These are phyloP conservation scores for Lutjanus erythropterus DNA, from an alignment of 2,113 vertebrate genomes.

Conservation along the genomic window DNA sequence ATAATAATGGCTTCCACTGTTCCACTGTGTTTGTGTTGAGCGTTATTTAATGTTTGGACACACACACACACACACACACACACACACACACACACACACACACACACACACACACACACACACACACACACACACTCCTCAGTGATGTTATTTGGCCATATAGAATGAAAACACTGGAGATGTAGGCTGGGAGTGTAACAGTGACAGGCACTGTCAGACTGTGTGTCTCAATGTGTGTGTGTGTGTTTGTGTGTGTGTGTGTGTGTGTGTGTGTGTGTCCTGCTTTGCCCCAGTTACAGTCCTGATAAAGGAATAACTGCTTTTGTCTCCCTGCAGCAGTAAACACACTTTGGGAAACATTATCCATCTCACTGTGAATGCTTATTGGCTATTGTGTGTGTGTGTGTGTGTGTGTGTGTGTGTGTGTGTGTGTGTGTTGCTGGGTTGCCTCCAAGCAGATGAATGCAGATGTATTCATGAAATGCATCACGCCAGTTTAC, in stretches of 20 bases:
- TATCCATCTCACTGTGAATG: conserved; percentile 48
- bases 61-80: conserved; percentile 3
- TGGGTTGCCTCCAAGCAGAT: conserved; percentile 30
- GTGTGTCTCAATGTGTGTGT: background rate
- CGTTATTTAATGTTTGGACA: conserved; percentile 16
- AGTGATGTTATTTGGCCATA: background rate
- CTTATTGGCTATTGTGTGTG: conserved; percentile 24
- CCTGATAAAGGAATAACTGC: conserved; percentile 38
- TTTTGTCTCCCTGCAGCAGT: conserved; percentile 50
- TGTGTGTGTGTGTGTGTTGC: conserved; percentile 27
- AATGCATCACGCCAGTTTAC: conserved; percentile 55
- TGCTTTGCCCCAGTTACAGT: conserved; percentile 9
- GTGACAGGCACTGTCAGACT: background rate
- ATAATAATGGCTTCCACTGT: conserved; percentile 18
- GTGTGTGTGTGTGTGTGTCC: conserved; percentile 31
- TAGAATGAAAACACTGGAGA: background rate
- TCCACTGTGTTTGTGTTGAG: background rate
- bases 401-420: background rate
- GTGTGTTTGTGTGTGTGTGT: conserved; percentile 22
- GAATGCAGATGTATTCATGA: conserved; percentile 80
- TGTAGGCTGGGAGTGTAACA: background rate
- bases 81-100: background rate
- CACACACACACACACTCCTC: background rate
- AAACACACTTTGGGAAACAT: conserved; percentile 64
- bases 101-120: background rate